Conservation (phyloP, 2,113 vertebrate genomes). For the Thunnus thynnus region DNA sequence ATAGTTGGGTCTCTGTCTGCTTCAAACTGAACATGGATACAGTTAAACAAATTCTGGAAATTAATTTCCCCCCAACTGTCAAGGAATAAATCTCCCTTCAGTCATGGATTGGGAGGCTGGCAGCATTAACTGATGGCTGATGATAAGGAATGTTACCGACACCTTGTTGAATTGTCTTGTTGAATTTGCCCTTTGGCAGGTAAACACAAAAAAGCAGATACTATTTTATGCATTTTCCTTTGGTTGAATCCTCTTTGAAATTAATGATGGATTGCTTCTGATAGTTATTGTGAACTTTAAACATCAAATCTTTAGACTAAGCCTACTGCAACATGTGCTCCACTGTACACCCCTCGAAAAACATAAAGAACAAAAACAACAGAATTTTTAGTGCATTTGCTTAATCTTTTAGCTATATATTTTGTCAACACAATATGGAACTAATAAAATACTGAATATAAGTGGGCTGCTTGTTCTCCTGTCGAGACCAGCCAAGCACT, state of each 20-base stretch:
- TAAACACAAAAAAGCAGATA: not conserved
- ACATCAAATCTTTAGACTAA: not conserved
- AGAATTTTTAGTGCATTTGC: not conserved
- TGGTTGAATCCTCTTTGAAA: not conserved
- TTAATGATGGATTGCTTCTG: no score
- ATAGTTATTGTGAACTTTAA: not conserved
- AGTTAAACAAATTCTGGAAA: no score
- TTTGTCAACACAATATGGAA: not conserved
- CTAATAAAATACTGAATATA: not conserved
- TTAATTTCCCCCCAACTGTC: no score
- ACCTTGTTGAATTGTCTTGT: not conserved
- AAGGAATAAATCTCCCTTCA: not conserved
- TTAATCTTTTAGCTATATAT: not conserved
- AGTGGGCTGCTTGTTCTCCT: not conserved
- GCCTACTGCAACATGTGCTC: no score
- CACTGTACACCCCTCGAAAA: not conserved
- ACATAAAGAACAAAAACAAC: no score
- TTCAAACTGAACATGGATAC: no score
- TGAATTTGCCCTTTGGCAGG: not conserved
- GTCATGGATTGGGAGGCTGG: not conserved
- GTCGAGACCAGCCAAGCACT: not conserved
- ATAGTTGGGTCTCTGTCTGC: no score
- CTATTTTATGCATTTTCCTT: not conserved
- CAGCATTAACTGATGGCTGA: not conserved
- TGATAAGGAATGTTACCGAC: not conserved